phyloP scores from a whole-genome alignment of 2,797 vertebrate genomes.

The Schizothorax lantsangensis region DNA sequence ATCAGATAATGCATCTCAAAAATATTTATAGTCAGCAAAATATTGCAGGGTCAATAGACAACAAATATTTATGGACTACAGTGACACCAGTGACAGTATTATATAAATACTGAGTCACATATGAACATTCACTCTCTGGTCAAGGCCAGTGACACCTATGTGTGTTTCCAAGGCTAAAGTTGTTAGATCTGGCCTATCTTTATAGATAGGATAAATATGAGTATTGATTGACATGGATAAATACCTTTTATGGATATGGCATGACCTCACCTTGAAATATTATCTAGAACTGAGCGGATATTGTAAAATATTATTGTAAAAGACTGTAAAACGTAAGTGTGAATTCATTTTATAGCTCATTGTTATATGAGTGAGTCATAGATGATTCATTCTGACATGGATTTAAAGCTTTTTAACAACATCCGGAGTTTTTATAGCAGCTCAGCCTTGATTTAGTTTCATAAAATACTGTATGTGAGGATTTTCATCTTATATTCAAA shows the following conservation, averaged over 20 bases:
- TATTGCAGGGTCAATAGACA: not conserved
- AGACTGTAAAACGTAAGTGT: not conserved
- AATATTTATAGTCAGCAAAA: not conserved
- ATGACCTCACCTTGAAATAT: constrained; percentile 59
- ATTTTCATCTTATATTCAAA: not conserved
- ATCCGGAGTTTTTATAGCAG: not conserved
- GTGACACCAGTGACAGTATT: not conserved
- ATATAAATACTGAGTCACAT: constrained; percentile 16
- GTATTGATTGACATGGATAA: constrained; percentile 6
- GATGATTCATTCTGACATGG: not conserved
- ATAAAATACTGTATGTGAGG: not conserved
- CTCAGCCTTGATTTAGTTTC: not conserved
- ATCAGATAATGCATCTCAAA: not conserved
- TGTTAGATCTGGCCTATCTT: constrained; percentile 18
- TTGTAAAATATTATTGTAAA: constrained; percentile 33
- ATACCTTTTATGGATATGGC: constrained; percentile 18
- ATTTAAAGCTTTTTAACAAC: constrained; percentile 12
- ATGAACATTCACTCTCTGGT: constrained; percentile 24
- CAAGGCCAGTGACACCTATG: constrained; percentile 30
- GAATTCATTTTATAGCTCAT: constrained; percentile 23
- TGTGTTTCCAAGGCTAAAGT: constrained; percentile 39
- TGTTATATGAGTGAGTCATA: constrained; percentile 24
- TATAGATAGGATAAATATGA: constrained; percentile 32
- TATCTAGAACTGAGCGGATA: constrained; percentile 27
- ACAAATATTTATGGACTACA: not conserved